A percentile compares a stretch with the other conserved stretches of the same genome.
phyloP scores from a whole-genome alignment of 2,888 invertebrate genomes.

The Cyclophora punctaria region DNA sequence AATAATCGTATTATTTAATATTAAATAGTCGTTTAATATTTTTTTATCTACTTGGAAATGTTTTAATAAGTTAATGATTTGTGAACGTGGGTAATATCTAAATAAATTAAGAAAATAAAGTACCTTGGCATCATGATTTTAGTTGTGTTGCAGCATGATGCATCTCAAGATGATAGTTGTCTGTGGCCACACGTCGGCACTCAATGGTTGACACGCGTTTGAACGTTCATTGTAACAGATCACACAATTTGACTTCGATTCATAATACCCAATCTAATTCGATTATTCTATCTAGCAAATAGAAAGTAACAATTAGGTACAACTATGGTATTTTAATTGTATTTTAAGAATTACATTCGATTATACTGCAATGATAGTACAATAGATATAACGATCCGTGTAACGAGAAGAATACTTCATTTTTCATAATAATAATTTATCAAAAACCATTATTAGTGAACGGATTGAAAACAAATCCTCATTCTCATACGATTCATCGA shows the following conservation, averaged over 20 bases:
- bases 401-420: slow-evolving; percentile 59
- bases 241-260: slow-evolving; percentile 55
- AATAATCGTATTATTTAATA: too few species aligned
- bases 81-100: too few species aligned
- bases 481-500: slow-evolving; percentile 48
- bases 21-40: too few species aligned
- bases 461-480: slow-evolving; percentile 39
- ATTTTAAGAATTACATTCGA: slow-evolving; percentile 50
- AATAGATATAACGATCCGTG: slow-evolving; percentile 58
- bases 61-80: too few species aligned
- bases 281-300: slow-evolving; percentile 75
- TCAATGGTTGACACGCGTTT: slow-evolving; percentile 28
- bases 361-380: slow-evolving; percentile 61
- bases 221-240: slow-evolving; percentile 40
- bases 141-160: too few species aligned
- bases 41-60: too few species aligned
- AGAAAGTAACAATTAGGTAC: slow-evolving; percentile 74
- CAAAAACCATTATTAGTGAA: slow-evolving; percentile 47
- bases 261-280: slow-evolving; percentile 68
- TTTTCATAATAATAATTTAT: slow-evolving; percentile 61
- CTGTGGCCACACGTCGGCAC: too few species aligned
- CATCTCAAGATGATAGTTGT: too few species aligned
- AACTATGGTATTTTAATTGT: slow-evolving; percentile 53
- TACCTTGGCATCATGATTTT: too few species aligned
- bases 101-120: too few species aligned